Conservation (phyloP, 2,888 invertebrate species). For the Lycaena phlaeas region DNA sequence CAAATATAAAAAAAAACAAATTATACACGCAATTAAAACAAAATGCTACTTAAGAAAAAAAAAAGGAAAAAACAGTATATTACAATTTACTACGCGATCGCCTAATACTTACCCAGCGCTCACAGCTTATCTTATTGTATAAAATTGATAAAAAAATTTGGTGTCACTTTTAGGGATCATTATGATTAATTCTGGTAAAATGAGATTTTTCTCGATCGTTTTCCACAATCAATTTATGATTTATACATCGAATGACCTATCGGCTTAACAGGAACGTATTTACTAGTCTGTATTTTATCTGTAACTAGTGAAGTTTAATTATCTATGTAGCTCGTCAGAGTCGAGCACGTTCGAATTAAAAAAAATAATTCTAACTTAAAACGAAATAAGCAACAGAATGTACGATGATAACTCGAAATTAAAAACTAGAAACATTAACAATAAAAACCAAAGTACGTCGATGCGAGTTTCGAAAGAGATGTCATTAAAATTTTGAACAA, state of each 20-base stretch:
- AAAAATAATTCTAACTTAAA: slow-evolving; percentile 22
- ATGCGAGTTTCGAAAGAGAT: slow-evolving; percentile 52
- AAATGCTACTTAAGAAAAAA: slow-evolving; percentile 50
- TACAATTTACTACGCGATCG: slow-evolving; percentile 64
- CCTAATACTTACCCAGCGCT: slow-evolving; percentile 41
- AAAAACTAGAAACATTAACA: slow-evolving; percentile 54
- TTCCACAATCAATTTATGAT: slow-evolving; percentile 5
- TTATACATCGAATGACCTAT: slow-evolving; percentile 1
- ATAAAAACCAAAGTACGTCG: slow-evolving; percentile 42
- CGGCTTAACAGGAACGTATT: slow-evolving; percentile 5
- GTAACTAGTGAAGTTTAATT: background rate
- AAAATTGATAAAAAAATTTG: slow-evolving; percentile 50
- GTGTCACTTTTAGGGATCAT: slow-evolving; percentile 55
- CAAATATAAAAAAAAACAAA: slow-evolving; percentile 66
- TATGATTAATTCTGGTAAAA: slow-evolving; percentile 29
- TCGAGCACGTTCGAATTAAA: slow-evolving; percentile 11
- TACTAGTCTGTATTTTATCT: slow-evolving; percentile 1
- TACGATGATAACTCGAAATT: slow-evolving; percentile 33
- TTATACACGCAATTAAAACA: slow-evolving; percentile 68
- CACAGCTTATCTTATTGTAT: slow-evolving; percentile 33
- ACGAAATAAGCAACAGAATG: slow-evolving; percentile 49
- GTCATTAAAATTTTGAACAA: slow-evolving; percentile 26
- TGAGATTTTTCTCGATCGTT: slow-evolving; percentile 10
- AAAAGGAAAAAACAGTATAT: slow-evolving; percentile 54
- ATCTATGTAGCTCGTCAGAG: slow-evolving; percentile 1